These are phyloP conservation scores for Melanostoma scalare DNA, from an alignment of 2,888 invertebrate genomes.

Conservation along the genomic window DNA sequence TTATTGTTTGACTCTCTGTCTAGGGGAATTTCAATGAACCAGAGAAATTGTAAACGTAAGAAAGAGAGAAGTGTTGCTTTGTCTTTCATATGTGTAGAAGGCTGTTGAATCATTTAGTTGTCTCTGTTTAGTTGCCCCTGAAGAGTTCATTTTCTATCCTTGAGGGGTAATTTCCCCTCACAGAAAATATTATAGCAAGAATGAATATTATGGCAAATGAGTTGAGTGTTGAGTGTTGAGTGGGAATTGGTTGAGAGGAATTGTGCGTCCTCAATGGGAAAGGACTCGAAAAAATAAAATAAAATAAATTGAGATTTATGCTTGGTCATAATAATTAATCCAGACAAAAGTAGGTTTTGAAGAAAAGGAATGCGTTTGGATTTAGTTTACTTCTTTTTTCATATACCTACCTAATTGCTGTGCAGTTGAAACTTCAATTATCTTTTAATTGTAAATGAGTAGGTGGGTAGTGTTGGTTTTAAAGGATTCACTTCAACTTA, in stretches of 20 bases:
- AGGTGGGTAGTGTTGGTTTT: constrained; percentile 76
- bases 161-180: constrained; percentile 67
- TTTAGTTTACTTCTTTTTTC: neutral
- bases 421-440: constrained; percentile 76
- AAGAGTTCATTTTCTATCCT: constrained; percentile 55
- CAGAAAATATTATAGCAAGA: constrained; percentile 38
- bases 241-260: constrained; percentile 20
- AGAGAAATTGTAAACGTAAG: neutral
- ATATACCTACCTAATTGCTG: neutral
- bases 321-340: constrained; percentile 61
- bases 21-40: constrained; percentile 43
- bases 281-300: constrained; percentile 55
- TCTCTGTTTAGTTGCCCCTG: constrained; percentile 63
- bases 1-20: constrained; percentile 8
- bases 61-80: constrained; percentile 5
- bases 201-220: constrained; percentile 65
- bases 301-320: constrained; percentile 68
- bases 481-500: constrained; percentile 46
- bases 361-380: constrained; percentile 35
- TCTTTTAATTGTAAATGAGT: constrained; percentile 80
- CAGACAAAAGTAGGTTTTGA: constrained; percentile 33
- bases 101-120: constrained; percentile 2
- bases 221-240: constrained; percentile 28
- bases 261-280: constrained; percentile 21
- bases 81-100: constrained; percentile 29